Conservation (phyloP, 2,797 vertebrate species). For the Mus caroli region DNA sequence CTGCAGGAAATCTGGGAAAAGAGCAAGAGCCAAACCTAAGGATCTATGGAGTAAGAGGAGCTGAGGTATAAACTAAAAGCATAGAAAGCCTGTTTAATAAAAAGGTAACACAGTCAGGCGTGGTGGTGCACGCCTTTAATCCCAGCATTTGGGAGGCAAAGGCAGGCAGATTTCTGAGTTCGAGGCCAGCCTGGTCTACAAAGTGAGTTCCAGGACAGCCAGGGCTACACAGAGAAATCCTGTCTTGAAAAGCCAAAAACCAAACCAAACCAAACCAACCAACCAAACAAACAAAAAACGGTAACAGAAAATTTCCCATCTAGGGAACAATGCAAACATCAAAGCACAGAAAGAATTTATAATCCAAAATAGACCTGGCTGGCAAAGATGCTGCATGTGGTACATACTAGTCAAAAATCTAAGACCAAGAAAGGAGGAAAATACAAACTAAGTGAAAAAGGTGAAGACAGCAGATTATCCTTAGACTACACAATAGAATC, state of each 20-base stretch:
- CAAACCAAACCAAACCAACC: too few species aligned
- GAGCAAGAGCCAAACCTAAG: not conserved
- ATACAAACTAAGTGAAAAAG: not conserved
- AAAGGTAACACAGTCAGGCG: not conserved
- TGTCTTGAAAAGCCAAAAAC: too few species aligned
- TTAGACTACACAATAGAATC: not conserved
- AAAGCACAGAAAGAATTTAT: not conserved
- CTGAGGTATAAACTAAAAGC: not conserved
- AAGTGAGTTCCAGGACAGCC: too few species aligned
- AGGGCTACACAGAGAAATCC: too few species aligned
- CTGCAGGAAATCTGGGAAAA: not conserved
- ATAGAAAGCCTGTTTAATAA: not conserved
- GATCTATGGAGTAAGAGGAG: too few species aligned
- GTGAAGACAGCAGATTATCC: not conserved
- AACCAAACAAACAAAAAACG: too few species aligned
- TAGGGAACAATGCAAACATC: not conserved
- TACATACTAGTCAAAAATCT: not conserved
- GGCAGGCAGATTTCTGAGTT: too few species aligned
- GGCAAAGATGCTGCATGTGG: not conserved
- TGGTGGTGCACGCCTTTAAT: too few species aligned
- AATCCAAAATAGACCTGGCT: not conserved
- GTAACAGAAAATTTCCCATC: not conserved
- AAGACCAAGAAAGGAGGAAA: not conserved
- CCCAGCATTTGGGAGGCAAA: too few species aligned
- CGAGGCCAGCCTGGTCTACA: too few species aligned